Evolutionary conservation across 2,113 vertebrate species (phyloP).

Genomic region (Eupsittula cactorum): DNA sequence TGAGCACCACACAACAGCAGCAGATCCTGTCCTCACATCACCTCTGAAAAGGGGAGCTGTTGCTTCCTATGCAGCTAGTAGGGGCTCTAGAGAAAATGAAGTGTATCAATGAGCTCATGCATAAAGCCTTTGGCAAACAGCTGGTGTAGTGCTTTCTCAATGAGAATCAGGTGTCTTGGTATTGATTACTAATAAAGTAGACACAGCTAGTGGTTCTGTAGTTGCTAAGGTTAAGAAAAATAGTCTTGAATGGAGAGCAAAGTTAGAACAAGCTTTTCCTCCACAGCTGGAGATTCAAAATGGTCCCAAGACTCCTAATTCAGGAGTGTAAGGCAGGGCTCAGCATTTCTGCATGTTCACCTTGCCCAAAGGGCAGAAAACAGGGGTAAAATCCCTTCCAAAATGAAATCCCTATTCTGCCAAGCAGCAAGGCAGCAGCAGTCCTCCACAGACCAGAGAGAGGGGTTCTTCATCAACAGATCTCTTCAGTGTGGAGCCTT

Average conservation of each 20-base stretch:
- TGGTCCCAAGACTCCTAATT: neutral
- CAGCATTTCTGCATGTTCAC: neutral
- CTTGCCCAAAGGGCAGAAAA: conserved; percentile 1
- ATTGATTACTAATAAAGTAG: neutral
- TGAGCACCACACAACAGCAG: neutral
- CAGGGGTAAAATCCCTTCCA: neutral
- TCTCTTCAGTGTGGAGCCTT: neutral
- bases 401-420: neutral
- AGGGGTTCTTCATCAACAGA: neutral
- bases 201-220: neutral
- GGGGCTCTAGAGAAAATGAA: neutral
- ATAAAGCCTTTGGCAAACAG: neutral
- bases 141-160: neutral
- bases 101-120: neutral
- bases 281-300: neutral
- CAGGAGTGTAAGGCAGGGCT: neutral
- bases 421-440: neutral
- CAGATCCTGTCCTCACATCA: neutral
- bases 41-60: neutral
- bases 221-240: neutral
- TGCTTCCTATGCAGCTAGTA: neutral
- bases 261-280: neutral
- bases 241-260: neutral
- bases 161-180: neutral
- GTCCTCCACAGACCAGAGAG: neutral